Evolutionary conservation across 2,113 vertebrate genomes (phyloP), one percentile per base, ranked within the genome.

Genomic region (Sphyrna mokarran): DNA sequence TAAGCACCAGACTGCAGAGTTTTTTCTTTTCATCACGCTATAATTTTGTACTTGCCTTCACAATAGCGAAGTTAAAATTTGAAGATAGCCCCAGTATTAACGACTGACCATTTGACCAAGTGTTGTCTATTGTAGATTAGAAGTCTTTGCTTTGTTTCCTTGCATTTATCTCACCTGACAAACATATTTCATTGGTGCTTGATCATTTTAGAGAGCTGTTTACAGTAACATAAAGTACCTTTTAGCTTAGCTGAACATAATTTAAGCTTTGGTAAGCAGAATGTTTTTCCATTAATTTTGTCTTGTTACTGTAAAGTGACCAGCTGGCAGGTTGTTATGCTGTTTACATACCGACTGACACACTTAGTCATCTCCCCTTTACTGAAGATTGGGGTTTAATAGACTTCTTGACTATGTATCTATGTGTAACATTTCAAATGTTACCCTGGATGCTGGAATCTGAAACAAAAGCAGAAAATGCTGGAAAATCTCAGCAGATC

Each of bases 71-170:
- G 48, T 63, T 63, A 22, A 37, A 72, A 70, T 23, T 68, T 93
- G 63, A 43, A 22, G 37, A 70, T 16, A 70, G 5, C 37, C 37
- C 22, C 10, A 94, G 66, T n/a, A 70, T 94, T 94, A 94, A 54
- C n/a, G 6, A 76, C 37, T 54, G 48, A 95, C 37, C 29, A 1
- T 96, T 96, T 96, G 94, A 96, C 96, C 96, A 96, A 72, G 93
- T 95, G 96, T 95, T 95, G 96, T 96, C 96, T 90, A 16, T 69
- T n/a, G 69, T 63, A 61, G 95, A 70, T 96, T 96, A 96, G n/a
- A 37, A 43, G 87, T 63, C 26, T 63, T 69, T 96, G 96, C 87
- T 95, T 95, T 96, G 48, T 0, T 95, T 94, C 96, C 0, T 95
- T 94, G 3, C 54, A n/a, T 11, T 37, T 0, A 7, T 95, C 61